These are phyloP conservation scores for Myxocyprinus asiaticus DNA, from an alignment of 2,113 vertebrate species.

Conservation along the genomic window DNA sequence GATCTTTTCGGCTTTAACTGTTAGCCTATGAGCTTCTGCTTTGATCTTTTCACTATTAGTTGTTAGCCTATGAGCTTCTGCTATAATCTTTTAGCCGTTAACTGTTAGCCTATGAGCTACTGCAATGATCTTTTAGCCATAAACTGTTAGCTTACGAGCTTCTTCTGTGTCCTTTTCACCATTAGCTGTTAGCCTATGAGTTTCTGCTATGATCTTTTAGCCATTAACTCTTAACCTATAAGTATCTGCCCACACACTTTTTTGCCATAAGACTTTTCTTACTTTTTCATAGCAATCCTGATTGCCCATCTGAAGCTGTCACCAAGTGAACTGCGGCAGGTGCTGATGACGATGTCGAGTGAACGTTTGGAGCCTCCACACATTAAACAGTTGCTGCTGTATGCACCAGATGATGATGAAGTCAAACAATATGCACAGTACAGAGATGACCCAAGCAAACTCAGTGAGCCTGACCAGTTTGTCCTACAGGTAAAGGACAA, in stretches of 20 bases:
- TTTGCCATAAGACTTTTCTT: not conserved
- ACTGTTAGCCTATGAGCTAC: no score
- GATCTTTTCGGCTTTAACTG: not conserved
- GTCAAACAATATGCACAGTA: constrained; percentile 87
- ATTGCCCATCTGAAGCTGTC: constrained; percentile 96
- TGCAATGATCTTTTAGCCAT: no score
- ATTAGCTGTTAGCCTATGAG: no score
- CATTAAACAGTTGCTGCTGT: constrained; percentile 93
- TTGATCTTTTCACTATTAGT: no score
- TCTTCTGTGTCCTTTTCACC: no score
- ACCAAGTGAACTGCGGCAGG: constrained; percentile 84
- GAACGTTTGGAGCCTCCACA: constrained; percentile 89
- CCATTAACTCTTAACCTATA: not conserved
- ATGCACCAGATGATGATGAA: constrained; percentile 90
- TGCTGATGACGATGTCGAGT: constrained; percentile 88
- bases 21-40: not conserved
- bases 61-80: no score
- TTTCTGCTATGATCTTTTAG: not conserved
- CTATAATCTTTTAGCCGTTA: no score
- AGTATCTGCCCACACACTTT: not conserved
- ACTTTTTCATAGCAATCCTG: constrained; percentile 83
- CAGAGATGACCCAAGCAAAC: constrained; percentile 82
- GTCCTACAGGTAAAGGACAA: constrained; percentile 84
- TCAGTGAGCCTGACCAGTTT: constrained; percentile 95
- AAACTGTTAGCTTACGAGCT: no score